Base-by-base conservation (phyloP, 37 sponge, comb jelly and placozoan genomes). In the Mnemiopsis leidyi region DNA sequence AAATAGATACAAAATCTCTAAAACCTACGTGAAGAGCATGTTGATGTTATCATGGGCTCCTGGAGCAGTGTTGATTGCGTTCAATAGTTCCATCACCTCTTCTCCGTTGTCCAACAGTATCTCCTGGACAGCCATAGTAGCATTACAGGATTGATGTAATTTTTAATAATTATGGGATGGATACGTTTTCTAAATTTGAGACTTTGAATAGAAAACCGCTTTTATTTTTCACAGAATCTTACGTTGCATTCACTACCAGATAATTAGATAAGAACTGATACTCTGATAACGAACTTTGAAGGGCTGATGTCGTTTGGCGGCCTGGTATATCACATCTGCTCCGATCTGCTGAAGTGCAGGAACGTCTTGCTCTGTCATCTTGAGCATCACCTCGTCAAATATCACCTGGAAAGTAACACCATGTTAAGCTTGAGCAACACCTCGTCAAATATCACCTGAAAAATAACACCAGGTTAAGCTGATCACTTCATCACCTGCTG, bases 371-470 rank as follows among this genome's bases (percentile, higher is more conserved):
- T 79, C 82, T 33, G 82, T 79, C 82, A 79, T 79, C 82, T 79
- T 79, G 16, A 79, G 82, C 37, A 79, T 32, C 9, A 79, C 82
- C 36, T 79, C 82, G 37, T 79, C 82, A 79, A 79, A 79, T 29
- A 79, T 29, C 20, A 79, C 82, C 82, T 79, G 82, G n/a, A n/a
- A n/a, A n/a, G n/a, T n/a, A n/a, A n/a, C n/a, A n/a, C n/a, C n/a
- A n/a, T n/a, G n/a, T n/a, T n/a, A n/a, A n/a, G n/a, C 82, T 79
- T 79, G 16, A 79, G 82, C 37, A 79, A 7, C 9, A 79, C 82
- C 36, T 79, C 82, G 37, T 79, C 82, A 79, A 79, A 79, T 29
- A 79, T 29, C 20, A 79, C 82, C 82, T 79, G 82, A n/a, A n/a
- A n/a, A n/a, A n/a, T n/a, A n/a, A n/a, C n/a, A n/a, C n/a, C n/a